Evolutionary conservation across 2,113 vertebrate genomes (phyloP).

Genomic region (Corythoichthys haematopterus): DNA sequence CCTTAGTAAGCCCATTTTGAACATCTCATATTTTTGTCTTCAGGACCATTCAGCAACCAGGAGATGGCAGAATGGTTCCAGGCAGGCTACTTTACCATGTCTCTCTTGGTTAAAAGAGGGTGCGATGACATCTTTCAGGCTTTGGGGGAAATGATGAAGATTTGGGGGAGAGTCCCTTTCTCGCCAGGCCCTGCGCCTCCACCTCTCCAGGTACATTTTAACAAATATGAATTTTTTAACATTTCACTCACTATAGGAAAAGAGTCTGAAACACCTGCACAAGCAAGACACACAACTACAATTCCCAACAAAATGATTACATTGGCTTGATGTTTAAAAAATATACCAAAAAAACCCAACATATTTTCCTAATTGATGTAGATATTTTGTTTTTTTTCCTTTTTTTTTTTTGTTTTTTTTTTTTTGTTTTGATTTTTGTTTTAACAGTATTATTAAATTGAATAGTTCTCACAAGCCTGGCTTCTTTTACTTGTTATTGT

Average conservation of each 20-base stretch:
- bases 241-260: neutral
- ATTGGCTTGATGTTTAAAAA: neutral
- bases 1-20: neutral
- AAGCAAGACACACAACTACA: too few relatives aligned
- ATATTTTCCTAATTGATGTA: neutral
- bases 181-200: slow-evolving; percentile 83
- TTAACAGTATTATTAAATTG: too few relatives aligned
- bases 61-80: slow-evolving; percentile 99
- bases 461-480: too few relatives aligned
- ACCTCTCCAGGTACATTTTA: slow-evolving; percentile 79
- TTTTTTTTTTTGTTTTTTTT: too few relatives aligned
- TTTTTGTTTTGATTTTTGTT: too few relatives aligned
- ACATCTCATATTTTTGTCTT: slow-evolving; percentile 5
- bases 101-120: slow-evolving; percentile 90
- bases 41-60: slow-evolving; percentile 95
- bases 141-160: slow-evolving; percentile 94
- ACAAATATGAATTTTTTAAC: neutral
- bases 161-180: slow-evolving; percentile 96
- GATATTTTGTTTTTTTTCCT: neutral
- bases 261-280: too few relatives aligned
- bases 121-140: slow-evolving; percentile 96
- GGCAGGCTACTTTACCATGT: slow-evolving; percentile 97
- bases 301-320: neutral
- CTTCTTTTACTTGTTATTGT: too few relatives aligned
- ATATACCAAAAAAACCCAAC: neutral